Percentiles rank a stretch among this genome's conserved stretches.
These are phyloP conservation scores for Ecdyonurus torrentis DNA, from an alignment of 2,888 invertebrate genomes.

Conservation along the genomic window DNA sequence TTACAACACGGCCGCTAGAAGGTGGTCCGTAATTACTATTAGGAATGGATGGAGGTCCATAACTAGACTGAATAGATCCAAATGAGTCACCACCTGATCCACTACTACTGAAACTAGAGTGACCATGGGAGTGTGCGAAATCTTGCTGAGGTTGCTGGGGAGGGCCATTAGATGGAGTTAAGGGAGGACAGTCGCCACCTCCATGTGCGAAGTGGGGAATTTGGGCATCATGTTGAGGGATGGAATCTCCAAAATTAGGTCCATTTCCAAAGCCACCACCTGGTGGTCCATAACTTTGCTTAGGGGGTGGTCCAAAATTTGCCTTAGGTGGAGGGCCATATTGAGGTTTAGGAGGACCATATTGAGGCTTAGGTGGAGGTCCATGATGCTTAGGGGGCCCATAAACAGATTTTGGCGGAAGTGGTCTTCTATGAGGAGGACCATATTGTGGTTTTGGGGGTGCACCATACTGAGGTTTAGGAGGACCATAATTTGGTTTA, in stretches of 20 bases:
- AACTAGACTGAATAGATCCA: not conserved
- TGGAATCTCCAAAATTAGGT: not conserved
- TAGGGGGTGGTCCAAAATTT: no score
- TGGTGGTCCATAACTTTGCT: not conserved
- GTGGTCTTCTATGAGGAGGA: not conserved
- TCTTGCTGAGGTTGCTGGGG: slow-evolving; percentile 2
- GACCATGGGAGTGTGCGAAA: not conserved
- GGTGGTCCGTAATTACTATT: slow-evolving; percentile 1
- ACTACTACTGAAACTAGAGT: not conserved
- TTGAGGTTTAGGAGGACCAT: not conserved
- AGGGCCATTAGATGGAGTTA: slow-evolving; percentile 1
- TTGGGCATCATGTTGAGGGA: no score
- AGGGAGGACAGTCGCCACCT: not conserved
- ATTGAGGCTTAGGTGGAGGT: not conserved
- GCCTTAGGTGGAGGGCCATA: not conserved
- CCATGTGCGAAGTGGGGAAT: not conserved
- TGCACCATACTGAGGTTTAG: not conserved
- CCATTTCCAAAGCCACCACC: not conserved
- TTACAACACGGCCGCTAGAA: not conserved
- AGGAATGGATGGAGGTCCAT: not conserved
- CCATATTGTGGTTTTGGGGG: not conserved
- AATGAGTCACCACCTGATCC: not conserved
- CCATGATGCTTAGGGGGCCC: not conserved
- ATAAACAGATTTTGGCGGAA: not conserved
- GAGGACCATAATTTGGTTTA: not conserved